These are phyloP conservation scores for Drosophila anceps DNA, from an alignment of 2,888 invertebrate species.

Conservation along the genomic window DNA sequence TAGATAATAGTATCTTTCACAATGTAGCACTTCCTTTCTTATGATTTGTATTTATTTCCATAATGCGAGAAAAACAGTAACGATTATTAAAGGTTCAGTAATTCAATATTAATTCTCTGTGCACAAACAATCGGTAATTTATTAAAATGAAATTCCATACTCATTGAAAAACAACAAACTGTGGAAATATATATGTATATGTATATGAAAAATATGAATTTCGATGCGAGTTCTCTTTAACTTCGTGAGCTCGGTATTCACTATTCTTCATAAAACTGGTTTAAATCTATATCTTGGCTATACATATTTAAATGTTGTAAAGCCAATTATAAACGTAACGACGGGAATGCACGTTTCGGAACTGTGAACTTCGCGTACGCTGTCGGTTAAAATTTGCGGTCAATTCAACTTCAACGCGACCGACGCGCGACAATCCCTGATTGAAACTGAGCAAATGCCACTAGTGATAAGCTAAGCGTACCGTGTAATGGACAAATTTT, in stretches of 20 bases:
- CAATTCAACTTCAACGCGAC: constrained; percentile 50
- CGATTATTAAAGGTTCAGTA: constrained; percentile 26
- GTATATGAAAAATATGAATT: not conserved
- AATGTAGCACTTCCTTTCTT: constrained; percentile 28
- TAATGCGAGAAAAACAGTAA: constrained; percentile 13
- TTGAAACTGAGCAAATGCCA: constrained; percentile 77
- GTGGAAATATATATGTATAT: not conserved
- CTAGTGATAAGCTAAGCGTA: constrained; percentile 47
- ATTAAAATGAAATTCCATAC: constrained; percentile 10
- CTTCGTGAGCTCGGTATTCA: not conserved
- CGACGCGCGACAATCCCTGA: constrained; percentile 75
- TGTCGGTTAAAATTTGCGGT: constrained; percentile 19
- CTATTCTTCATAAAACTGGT: not conserved
- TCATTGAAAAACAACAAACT: constrained; percentile 1
- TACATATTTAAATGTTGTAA: not conserved
- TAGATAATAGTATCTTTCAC: constrained; percentile 5
- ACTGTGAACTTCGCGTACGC: constrained; percentile 20
- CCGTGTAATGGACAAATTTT: constrained; percentile 25
- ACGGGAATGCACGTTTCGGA: constrained; percentile 35
- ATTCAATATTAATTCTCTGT: constrained; percentile 32
- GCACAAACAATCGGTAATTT: constrained; percentile 42
- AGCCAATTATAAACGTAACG: constrained; percentile 41
- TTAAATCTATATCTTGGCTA: not conserved
- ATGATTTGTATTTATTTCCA: constrained; percentile 32
- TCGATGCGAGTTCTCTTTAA: not conserved